These are phyloP conservation scores for Phylloscopus collybita DNA, from an alignment of 2,797 vertebrate species.

Conservation along the genomic window DNA sequence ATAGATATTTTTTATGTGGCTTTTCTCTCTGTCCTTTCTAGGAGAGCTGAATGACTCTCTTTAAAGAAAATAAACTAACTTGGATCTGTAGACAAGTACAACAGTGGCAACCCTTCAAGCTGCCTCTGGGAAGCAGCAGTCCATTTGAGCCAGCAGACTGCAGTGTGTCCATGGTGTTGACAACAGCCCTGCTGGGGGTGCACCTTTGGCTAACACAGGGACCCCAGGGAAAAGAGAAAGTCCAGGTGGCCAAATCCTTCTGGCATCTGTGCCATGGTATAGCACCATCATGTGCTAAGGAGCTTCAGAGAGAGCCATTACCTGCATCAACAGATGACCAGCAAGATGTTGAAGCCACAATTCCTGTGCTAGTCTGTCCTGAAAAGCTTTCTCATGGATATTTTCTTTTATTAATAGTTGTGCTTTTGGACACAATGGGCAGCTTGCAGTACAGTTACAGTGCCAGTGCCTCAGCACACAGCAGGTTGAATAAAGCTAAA, in stretches of 20 bases:
- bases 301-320: not conserved
- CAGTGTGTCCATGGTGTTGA: not conserved
- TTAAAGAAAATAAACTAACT: not conserved
- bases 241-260: not conserved
- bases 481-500: not conserved
- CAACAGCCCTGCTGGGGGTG: not conserved
- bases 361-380: not conserved
- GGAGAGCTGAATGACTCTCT: not conserved
- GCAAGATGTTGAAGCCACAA: not conserved
- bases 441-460: not conserved
- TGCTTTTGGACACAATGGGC: not conserved
- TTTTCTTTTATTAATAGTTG: not conserved
- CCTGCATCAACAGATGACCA: not conserved
- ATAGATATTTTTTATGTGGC: not conserved
- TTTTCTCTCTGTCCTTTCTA: not conserved
- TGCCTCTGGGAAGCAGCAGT: not conserved
- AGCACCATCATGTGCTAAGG: not conserved
- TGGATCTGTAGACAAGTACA: not conserved
- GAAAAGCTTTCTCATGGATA: not conserved
- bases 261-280: not conserved
- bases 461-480: not conserved
- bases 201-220: not conserved
- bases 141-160: not conserved
- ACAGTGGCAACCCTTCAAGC: not conserved
- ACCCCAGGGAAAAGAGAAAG: not conserved